Evolutionary conservation across 1,140 invertebrate genomes (phyloP).

Genomic region (Mamestra configurata): DNA sequence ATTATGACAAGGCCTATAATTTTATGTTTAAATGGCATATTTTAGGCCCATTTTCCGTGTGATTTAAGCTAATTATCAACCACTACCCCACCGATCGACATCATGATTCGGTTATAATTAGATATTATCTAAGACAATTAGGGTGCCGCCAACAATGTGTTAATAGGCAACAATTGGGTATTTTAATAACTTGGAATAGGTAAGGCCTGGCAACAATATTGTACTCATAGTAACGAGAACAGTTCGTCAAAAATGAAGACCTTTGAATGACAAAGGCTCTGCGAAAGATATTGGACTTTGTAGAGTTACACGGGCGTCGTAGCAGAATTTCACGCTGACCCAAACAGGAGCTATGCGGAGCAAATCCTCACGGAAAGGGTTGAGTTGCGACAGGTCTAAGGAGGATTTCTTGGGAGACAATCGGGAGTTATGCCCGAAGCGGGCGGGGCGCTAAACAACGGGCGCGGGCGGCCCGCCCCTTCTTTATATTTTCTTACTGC

Average conservation of each 20-base stretch:
- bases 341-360: conserved; percentile 84
- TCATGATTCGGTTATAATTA: conserved; percentile 27
- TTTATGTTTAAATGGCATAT: conserved; percentile 1
- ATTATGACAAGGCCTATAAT: conserved; percentile 24
- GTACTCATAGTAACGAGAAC: conserved; percentile 10
- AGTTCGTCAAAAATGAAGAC: conserved; percentile 39
- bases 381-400: conserved; percentile 85
- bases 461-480: conserved; percentile 86
- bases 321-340: conserved; percentile 85
- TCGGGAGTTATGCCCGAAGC: conserved; percentile 84
- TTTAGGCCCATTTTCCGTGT: conserved; percentile 10
- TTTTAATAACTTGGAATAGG: conserved; percentile 19
- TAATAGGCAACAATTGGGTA: conserved; percentile 32
- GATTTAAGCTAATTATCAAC: conserved; percentile 45
- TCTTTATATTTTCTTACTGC: conserved; percentile 91
- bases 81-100: conserved; percentile 27
- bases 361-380: conserved; percentile 82
- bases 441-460: conserved; percentile 86
- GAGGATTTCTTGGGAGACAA: conserved; percentile 86
- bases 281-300: conserved; percentile 47
- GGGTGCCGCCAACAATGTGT: conserved; percentile 39
- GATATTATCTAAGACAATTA: conserved; percentile 46
- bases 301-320: conserved; percentile 67
- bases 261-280: conserved; percentile 48
- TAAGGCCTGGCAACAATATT: not conserved